Percentiles rank a stretch among this genome's conserved stretches.
These are phyloP conservation scores for Phasianus colchicus DNA, from an alignment of 2,113 vertebrate genomes.

Conservation along the genomic window DNA sequence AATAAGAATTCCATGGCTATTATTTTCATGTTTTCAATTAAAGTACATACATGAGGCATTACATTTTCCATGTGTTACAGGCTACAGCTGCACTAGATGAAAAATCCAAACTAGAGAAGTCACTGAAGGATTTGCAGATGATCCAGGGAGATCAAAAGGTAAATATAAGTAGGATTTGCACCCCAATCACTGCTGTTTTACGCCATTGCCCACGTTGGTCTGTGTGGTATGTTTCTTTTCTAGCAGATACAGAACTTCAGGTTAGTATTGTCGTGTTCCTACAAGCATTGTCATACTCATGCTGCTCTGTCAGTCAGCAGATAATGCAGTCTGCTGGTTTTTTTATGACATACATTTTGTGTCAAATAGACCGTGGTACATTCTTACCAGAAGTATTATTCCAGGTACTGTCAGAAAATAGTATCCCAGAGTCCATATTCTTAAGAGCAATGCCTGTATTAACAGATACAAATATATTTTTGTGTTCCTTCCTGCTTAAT, in stretches of 20 bases:
- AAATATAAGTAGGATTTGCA: background rate
- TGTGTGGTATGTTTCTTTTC: background rate
- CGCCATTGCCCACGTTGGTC: background rate
- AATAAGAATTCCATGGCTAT: background rate
- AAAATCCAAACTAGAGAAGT: constrained; percentile 85
- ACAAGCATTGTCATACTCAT: background rate
- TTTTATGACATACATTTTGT: background rate
- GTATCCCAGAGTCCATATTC: background rate
- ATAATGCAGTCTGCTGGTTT: background rate
- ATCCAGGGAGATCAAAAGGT: constrained; percentile 88
- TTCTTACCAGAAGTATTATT: background rate
- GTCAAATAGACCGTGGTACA: background rate
- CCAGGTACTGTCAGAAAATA: background rate
- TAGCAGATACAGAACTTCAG: background rate
- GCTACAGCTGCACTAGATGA: constrained; percentile 89
- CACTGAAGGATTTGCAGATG: constrained; percentile 86
- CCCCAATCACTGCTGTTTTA: accelerated
- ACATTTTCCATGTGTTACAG: constrained; percentile 67
- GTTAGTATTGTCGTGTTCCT: background rate
- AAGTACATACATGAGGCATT: background rate
- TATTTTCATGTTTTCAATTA: background rate
- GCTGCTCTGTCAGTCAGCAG: background rate
- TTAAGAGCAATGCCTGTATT: background rate
- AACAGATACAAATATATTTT: background rate
- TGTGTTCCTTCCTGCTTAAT: background rate